Percentiles rank a stretch among this genome's conserved stretches.
Conservation (phyloP, 2,113 vertebrate genomes). For the Cyrtonyx montezumae region DNA sequence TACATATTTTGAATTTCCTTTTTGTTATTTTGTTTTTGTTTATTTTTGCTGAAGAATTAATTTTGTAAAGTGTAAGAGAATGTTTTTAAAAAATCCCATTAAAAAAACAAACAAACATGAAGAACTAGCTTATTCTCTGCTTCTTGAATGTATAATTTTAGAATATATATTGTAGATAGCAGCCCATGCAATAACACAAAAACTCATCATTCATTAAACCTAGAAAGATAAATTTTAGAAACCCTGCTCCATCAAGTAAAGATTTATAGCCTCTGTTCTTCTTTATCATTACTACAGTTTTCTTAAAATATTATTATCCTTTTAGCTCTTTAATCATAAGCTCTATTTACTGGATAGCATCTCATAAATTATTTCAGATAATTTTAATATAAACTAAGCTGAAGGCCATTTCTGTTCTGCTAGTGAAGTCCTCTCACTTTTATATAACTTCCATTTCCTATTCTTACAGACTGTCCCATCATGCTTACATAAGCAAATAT, state of each 20-base stretch:
- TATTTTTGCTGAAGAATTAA: neutral
- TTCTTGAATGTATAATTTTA: neutral
- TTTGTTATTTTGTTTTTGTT: neutral
- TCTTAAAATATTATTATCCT: neutral
- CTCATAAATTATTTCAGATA: constrained; percentile 37
- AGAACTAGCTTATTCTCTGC: neutral
- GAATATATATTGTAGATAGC: neutral
- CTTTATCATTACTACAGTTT: neutral
- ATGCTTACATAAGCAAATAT: neutral
- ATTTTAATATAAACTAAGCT: constrained; percentile 32
- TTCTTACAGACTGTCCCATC: neutral
- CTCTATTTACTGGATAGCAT: constrained; percentile 20
- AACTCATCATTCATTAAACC: neutral
- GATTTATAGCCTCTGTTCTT: neutral
- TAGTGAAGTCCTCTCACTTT: constrained; percentile 12
- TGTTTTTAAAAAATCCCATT: neutral
- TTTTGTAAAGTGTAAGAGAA: neutral
- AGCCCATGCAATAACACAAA: neutral
- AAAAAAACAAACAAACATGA: neutral
- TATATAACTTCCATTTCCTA: constrained; percentile 5
- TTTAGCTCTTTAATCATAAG: neutral
- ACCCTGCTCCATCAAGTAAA: neutral
- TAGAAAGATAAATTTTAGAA: neutral
- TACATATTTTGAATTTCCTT: neutral
- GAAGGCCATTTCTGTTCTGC: neutral